Evolutionary conservation across 2,113 vertebrate genomes (phyloP), one percentile per base, ranked within the genome.

Genomic region (Hoplias malabaricus): DNA sequence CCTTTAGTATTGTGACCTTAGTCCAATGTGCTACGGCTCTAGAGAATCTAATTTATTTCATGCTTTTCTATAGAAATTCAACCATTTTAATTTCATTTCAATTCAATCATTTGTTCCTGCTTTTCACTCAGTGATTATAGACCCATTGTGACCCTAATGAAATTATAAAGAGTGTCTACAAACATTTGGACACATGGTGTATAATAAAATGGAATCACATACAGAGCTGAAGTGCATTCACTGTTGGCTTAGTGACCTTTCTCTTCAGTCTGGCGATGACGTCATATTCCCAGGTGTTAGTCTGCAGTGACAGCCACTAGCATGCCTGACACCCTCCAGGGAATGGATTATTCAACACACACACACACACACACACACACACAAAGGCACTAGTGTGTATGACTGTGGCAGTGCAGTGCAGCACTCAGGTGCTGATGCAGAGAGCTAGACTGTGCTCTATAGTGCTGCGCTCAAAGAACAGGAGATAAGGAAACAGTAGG

Each of bases 221-320:
- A 50, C 38, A 19, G 25, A 27, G 36, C n/a, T 50, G 34, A 63
- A 63, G 16, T 73, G 38, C 13, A 11, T 25, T 73, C 9, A 31
- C 27, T 53, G n/a, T 56, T 5, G 6, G 3, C 31, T 27, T 16
- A 29, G 31, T 53, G 21, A 27, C 10, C 16, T 54, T 74, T 33
- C 40, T 12, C 46, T 66, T 75, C 38, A 34, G 33, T 62, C 25
- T 31, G 16, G 43, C 54, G 42, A 31, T 75, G 73, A 67, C 12
- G 62, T 75, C 43, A 67, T 75, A 31, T 56, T 36, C 46, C 73
- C 73, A 75, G 62, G 73, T 75, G 62, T 31, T 75, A 56, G 46
- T 67, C 34, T 65, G 73, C 48, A 67, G 33, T 10, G 25, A 53
- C 23, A 54, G 11, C 33, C 61, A 66, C 43, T 75, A 54, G 61